phyloP scores from a whole-genome alignment of 2,113 vertebrate species.

The Lophotis ruficrista region DNA sequence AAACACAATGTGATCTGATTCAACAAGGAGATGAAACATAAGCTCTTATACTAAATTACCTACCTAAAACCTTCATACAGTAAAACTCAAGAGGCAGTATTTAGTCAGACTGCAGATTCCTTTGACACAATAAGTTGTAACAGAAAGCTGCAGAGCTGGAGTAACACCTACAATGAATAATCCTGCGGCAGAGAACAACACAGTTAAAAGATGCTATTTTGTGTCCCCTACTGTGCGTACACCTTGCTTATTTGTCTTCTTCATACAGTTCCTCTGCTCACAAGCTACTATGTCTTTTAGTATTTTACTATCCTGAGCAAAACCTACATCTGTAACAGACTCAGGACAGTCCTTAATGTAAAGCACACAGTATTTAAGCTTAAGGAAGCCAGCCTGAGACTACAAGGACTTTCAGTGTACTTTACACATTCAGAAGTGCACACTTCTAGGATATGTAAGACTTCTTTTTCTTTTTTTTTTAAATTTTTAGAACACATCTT shows the following conservation, averaged over 20 bases:
- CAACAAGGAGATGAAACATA: neutral
- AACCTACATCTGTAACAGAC: neutral
- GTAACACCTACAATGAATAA: neutral
- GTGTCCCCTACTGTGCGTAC: neutral
- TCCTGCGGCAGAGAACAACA: neutral
- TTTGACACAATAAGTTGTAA: neutral
- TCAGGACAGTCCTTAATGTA: neutral
- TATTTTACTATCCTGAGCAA: neutral
- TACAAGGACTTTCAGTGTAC: neutral
- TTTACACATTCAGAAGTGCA: neutral
- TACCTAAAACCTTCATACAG: neutral
- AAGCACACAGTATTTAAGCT: neutral
- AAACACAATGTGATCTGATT: neutral
- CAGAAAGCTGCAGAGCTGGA: neutral
- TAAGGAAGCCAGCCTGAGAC: neutral
- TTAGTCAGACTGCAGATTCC: neutral
- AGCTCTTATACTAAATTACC: neutral
- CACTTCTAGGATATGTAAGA: conserved; percentile 15
- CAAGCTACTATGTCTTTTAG: neutral
- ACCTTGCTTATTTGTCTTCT: neutral
- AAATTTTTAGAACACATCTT: conserved; percentile 64
- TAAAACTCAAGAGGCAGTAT: neutral
- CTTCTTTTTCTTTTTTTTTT: conserved; percentile 32
- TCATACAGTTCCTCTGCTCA: neutral
- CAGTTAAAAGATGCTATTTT: neutral